A percentile compares a stretch with the other conserved stretches of the same genome.
phyloP scores from a whole-genome alignment of 2,888 invertebrate genomes.

The Lypha dubia region DNA sequence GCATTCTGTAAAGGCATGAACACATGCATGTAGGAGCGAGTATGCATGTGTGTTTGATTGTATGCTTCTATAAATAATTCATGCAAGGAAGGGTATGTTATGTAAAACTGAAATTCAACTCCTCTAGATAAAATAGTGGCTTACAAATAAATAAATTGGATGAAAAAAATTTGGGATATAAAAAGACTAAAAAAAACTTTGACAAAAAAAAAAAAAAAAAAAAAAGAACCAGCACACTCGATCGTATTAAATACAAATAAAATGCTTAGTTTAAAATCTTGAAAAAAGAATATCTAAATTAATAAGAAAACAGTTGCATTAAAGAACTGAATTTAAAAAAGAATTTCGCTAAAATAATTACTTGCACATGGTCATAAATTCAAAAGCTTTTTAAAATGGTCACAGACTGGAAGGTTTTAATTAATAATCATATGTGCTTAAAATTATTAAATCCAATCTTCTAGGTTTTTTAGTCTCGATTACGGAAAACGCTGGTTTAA shows the following conservation, averaged over 20 bases:
- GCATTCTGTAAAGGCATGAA: background rate
- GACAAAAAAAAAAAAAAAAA: background rate
- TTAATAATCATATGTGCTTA: too few relatives aligned
- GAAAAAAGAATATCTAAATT: too few relatives aligned
- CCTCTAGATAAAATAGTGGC: slow-evolving; percentile 16
- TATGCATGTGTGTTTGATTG: background rate
- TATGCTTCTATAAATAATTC: background rate
- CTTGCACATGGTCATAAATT: too few relatives aligned
- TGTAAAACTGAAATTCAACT: slow-evolving; percentile 32
- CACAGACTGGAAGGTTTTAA: too few relatives aligned
- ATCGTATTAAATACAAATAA: background rate
- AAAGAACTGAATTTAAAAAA: too few relatives aligned
- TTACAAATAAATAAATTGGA: slow-evolving; percentile 22
- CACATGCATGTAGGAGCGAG: background rate
- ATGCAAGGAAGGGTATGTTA: background rate
- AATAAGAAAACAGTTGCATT: too few relatives aligned
- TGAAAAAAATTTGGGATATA: background rate
- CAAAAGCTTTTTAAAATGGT: too few relatives aligned
- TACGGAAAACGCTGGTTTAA: too few relatives aligned
- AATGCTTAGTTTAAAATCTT: too few relatives aligned
- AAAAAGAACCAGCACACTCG: background rate
- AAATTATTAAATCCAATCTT: too few relatives aligned
- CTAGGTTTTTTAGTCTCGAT: too few relatives aligned
- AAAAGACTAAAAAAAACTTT: background rate
- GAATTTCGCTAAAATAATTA: too few relatives aligned